phyloP scores from a whole-genome alignment of 1,140 invertebrate species.

The Xylocopa sonorina region DNA sequence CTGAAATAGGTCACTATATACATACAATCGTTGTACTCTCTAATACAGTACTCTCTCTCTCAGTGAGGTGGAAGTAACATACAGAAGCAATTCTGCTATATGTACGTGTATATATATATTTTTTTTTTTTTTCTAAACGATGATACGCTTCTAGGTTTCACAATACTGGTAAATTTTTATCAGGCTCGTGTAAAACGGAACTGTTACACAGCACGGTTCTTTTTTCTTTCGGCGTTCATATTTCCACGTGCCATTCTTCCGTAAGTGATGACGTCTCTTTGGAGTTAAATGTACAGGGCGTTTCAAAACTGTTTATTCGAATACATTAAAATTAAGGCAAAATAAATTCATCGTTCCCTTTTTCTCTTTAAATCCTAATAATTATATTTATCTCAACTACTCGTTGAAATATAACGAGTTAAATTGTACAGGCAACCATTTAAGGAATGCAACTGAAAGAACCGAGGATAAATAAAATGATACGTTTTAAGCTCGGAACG shows the following conservation, averaged over 20 bases:
- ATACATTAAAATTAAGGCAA: not conserved
- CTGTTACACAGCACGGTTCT: not conserved
- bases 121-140: not conserved
- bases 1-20: constrained; percentile 16
- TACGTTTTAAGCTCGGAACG: too few relatives aligned
- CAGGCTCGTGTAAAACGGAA: not conserved
- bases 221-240: not conserved
- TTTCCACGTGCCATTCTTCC: not conserved
- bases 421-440: too few relatives aligned
- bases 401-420: too few relatives aligned
- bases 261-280: not conserved
- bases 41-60: not conserved
- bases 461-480: too few relatives aligned
- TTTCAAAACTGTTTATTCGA: too few relatives aligned
- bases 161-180: constrained; percentile 17
- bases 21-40: not conserved
- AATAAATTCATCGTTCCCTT: not conserved
- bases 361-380: too few relatives aligned
- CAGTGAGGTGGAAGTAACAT: constrained; percentile 4
- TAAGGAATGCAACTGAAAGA: too few relatives aligned
- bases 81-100: constrained; percentile 3
- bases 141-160: not conserved
- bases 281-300: too few relatives aligned
- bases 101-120: not conserved
- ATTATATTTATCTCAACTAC: too few relatives aligned